phyloP scores from a whole-genome alignment of 2,888 invertebrate genomes.

The Drosophila longiperda region DNA sequence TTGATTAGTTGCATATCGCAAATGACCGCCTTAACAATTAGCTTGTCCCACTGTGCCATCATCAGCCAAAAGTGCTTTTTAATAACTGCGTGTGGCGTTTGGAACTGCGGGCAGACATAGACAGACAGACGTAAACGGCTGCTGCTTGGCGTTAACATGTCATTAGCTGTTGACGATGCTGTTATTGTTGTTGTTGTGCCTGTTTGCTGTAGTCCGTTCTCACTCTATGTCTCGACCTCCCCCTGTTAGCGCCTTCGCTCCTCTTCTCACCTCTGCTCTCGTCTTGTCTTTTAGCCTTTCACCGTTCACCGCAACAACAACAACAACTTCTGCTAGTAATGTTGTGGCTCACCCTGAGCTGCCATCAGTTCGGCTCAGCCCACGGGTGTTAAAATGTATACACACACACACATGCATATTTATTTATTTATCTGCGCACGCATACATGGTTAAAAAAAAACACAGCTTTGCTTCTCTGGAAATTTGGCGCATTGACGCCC shows the following conservation, averaged over 20 bases:
- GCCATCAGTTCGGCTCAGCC: slow-evolving; percentile 67
- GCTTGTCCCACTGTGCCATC: slow-evolving; percentile 64
- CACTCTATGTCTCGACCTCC: slow-evolving; percentile 22
- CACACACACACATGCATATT: slow-evolving; percentile 1
- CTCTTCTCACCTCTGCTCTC: slow-evolving; percentile 22
- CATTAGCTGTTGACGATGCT: slow-evolving; percentile 64
- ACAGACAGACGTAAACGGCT: slow-evolving; percentile 22
- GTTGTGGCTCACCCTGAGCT: slow-evolving; percentile 80
- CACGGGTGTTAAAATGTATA: slow-evolving; percentile 67
- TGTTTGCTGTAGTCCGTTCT: slow-evolving; percentile 32
- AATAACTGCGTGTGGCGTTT: slow-evolving; percentile 75
- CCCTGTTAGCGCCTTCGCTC: not conserved
- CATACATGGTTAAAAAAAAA: slow-evolving; percentile 3
- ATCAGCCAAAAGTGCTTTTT: slow-evolving; percentile 72
- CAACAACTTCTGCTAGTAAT: slow-evolving; percentile 64
- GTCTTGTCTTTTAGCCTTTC: slow-evolving; percentile 54
- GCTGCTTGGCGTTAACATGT: slow-evolving; percentile 73
- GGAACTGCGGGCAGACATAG: slow-evolving; percentile 20
- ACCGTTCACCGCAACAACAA: slow-evolving; percentile 69
- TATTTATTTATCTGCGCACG: slow-evolving; percentile 11
- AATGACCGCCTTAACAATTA: slow-evolving; percentile 31
- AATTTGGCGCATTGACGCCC: slow-evolving; percentile 59
- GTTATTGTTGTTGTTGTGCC: slow-evolving; percentile 12
- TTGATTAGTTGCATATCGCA: slow-evolving; percentile 26
- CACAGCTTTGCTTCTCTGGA: slow-evolving; percentile 31